phyloP scores from a whole-genome alignment of 2,797 vertebrate genomes.

The Pseudochirops cupreus region DNA sequence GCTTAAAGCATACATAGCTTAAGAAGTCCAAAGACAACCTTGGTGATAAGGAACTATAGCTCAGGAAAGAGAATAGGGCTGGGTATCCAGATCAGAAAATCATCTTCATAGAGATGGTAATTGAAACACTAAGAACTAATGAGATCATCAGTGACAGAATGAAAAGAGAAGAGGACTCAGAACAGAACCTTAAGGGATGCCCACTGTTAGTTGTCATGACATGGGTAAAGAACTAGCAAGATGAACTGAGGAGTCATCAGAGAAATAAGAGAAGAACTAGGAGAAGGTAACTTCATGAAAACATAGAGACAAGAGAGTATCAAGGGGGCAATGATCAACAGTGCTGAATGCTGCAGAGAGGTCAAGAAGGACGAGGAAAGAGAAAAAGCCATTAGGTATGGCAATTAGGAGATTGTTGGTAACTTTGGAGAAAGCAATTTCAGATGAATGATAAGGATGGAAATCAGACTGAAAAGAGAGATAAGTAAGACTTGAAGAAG shows the following conservation, averaged over 20 bases:
- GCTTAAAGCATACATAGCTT: neutral
- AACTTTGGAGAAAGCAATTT: neutral
- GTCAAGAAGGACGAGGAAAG: neutral
- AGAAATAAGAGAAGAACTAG: neutral
- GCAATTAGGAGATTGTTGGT: neutral
- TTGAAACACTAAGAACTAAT: neutral
- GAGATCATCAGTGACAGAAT: neutral
- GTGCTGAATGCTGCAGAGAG: neutral
- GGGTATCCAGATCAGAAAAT: neutral
- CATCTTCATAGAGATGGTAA: neutral
- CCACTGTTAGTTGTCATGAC: neutral
- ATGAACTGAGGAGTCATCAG: neutral
- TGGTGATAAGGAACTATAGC: neutral
- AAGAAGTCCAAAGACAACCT: neutral
- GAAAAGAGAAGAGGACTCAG: neutral
- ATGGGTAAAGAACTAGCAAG: neutral
- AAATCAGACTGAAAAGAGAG: neutral
- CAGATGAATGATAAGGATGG: neutral
- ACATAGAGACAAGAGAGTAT: neutral
- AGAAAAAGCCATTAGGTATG: neutral
- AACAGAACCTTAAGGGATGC: neutral
- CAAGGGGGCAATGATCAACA: neutral
- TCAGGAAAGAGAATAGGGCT: neutral
- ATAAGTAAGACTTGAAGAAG: neutral
- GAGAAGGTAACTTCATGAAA: neutral